Conservation (phyloP, 2,797 vertebrate species). For the Adelosebastes latens region DNA sequence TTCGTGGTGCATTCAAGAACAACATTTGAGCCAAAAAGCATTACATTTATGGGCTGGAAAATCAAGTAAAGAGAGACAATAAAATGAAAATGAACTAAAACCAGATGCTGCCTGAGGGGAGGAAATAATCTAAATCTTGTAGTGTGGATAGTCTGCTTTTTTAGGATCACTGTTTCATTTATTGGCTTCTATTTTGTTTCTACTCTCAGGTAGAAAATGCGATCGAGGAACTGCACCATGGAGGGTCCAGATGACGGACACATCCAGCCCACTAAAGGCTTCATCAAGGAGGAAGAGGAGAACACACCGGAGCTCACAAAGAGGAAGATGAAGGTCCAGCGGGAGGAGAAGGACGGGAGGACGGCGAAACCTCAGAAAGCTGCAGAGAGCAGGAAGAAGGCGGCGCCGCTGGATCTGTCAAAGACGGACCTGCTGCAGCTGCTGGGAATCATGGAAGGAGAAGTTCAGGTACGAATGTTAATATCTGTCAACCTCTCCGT, state of each 20-base stretch:
- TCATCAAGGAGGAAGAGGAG: constrained; percentile 82
- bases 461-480: constrained; percentile 88
- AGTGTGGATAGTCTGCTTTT: too few relatives aligned
- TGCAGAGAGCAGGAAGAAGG: constrained; percentile 66
- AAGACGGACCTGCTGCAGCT: constrained; percentile 90
- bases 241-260: constrained; percentile 85
- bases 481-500: neutral
- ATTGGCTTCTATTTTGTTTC: rapidly evolving
- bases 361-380: constrained; percentile 75
- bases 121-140: too few relatives aligned
- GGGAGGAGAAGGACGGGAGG: constrained; percentile 77
- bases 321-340: constrained; percentile 84
- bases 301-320: constrained; percentile 81
- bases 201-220: constrained; percentile 85
- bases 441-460: constrained; percentile 97
- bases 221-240: constrained; percentile 89
- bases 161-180: neutral
- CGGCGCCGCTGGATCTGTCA: constrained; percentile 82
- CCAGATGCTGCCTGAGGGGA: too few relatives aligned
- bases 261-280: constrained; percentile 78
- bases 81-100: too few relatives aligned
- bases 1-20: neutral
- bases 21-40: neutral
- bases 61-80: neutral
- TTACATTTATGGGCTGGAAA: neutral